Base-by-base conservation (phyloP, 2,113 vertebrate species). In the Chinchilla lanigera region DNA sequence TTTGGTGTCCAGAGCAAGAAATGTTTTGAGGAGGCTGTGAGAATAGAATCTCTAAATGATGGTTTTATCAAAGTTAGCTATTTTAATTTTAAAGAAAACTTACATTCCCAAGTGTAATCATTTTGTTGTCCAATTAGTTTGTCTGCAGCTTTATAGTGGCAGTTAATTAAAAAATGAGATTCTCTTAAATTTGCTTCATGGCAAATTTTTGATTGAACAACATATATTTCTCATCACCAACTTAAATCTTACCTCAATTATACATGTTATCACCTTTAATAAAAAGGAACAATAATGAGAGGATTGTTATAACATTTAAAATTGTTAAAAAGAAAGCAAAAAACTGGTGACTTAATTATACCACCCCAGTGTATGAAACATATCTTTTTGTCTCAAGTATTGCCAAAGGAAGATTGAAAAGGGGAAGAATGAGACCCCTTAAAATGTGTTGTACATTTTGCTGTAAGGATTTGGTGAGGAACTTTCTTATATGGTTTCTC, bases 111-210 rank as follows among this genome's bases (percentile, higher is more conserved):
- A 9, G 58, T 90, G 71, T 94, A 71, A 44, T 78, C 33, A 81
- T 95, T 96, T 93, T 80, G 92, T 94, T 90, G 86, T 71, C 89
- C 81, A 95, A 10, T 52, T 80, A 77, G 0, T 94, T 60, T 47
- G 81, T 94, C 56, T 89, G 73, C 54, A 69, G 54, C 17, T 97
- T 92, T 97, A 92, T 47, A 83, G 84, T 94, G 63, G 11, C 10
- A 83, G 33, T 94, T 98, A 96, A 96, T 95, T 96, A 71, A 96
- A 95, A 97, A 93, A 75, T 54, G 35, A 28, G 44, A 81, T 83
- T 91, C 61, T 60, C 8, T 54, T 94, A 83, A 94, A 85, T 88
- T 88, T 88, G 56, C 69, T 88, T 94, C 67, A 60, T 33, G 86
- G 77, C n/a, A 94, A 73, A 89, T 80, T 97, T 97, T 95, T 97